A percentile compares a stretch with the other conserved stretches of the same genome.
These are phyloP conservation scores for Aleiodes leptofemur DNA, from an alignment of 2,888 invertebrate species.

Conservation along the genomic window DNA sequence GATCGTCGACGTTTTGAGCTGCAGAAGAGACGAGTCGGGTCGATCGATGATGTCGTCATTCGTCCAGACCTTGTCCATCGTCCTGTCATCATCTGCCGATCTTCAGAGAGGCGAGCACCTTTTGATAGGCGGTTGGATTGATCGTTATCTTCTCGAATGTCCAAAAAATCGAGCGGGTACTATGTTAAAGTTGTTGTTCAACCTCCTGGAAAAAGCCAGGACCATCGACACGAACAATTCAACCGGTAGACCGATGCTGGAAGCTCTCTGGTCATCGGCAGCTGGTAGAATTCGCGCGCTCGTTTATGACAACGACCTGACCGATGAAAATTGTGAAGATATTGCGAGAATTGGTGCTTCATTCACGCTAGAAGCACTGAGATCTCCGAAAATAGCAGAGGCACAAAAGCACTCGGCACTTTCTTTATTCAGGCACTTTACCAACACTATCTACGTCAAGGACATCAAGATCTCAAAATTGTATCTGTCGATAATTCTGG, in stretches of 20 bases:
- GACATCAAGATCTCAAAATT: constrained; percentile 67
- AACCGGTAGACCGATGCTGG: constrained; percentile 62
- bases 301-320: constrained; percentile 62
- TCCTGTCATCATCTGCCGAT: constrained; percentile 61
- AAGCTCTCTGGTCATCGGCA: constrained; percentile 68
- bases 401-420: constrained; percentile 66
- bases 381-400: constrained; percentile 64
- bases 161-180: constrained; percentile 64
- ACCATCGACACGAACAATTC: constrained; percentile 18
- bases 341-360: constrained; percentile 67
- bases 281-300: constrained; percentile 69
- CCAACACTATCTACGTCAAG: constrained; percentile 67
- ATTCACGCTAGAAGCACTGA: constrained; percentile 69
- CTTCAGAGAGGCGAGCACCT: constrained; percentile 63
- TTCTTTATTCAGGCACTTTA: constrained; percentile 70
- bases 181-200: constrained; percentile 62
- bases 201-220: constrained; percentile 64
- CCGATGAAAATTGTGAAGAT: constrained; percentile 62
- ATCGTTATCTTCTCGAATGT: constrained; percentile 68
- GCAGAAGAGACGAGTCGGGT: constrained; percentile 66
- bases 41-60: constrained; percentile 68
- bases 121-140: constrained; percentile 71
- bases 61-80: constrained; percentile 64
- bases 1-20: constrained; percentile 68
- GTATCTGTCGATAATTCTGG: constrained; percentile 64